A percentile compares a stretch with the other conserved stretches of the same genome.
Evolutionary conservation across 1,140 invertebrate species (phyloP).

Genomic region (Brachionus manjavacas): DNA sequence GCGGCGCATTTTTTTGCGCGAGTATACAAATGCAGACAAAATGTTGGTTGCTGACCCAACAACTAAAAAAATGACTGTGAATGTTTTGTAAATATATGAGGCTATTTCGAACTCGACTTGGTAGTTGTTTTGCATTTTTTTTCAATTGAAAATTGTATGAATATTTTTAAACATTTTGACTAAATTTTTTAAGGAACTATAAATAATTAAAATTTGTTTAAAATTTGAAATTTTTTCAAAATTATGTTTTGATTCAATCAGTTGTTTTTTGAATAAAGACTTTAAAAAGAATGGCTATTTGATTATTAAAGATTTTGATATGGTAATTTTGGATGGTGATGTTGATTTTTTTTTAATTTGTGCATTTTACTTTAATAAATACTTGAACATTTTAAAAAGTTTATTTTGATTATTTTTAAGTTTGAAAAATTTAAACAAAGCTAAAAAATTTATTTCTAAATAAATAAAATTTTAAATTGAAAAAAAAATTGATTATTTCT

Average conservation of each 20-base stretch:
- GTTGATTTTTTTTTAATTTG: too few relatives aligned
- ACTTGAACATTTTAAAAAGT: too few relatives aligned
- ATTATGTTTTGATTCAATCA: not conserved
- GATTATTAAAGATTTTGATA: too few relatives aligned
- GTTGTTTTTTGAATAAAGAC: not conserved
- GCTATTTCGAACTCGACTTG: not conserved
- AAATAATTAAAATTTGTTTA: not conserved
- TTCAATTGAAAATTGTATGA: too few relatives aligned
- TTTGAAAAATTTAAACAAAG: too few relatives aligned
- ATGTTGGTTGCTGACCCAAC: not conserved
- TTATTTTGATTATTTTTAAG: too few relatives aligned
- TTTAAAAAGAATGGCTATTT: not conserved
- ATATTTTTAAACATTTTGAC: not conserved
- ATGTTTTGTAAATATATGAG: not conserved
- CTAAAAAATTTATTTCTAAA: too few relatives aligned
- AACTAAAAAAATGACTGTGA: not conserved
- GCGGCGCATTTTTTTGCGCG: slow-evolving; percentile 33
- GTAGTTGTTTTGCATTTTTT: not conserved
- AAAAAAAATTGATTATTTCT: too few relatives aligned
- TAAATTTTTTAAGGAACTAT: not conserved
- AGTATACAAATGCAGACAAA: slow-evolving; percentile 24
- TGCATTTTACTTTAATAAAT: too few relatives aligned
- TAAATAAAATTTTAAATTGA: too few relatives aligned
- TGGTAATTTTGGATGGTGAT: too few relatives aligned
- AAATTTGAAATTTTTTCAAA: not conserved